Evolutionary conservation across 2,797 vertebrate species (phyloP), one percentile per base, ranked within the genome.

Genomic region (Scolopax bukidnonensis): DNA sequence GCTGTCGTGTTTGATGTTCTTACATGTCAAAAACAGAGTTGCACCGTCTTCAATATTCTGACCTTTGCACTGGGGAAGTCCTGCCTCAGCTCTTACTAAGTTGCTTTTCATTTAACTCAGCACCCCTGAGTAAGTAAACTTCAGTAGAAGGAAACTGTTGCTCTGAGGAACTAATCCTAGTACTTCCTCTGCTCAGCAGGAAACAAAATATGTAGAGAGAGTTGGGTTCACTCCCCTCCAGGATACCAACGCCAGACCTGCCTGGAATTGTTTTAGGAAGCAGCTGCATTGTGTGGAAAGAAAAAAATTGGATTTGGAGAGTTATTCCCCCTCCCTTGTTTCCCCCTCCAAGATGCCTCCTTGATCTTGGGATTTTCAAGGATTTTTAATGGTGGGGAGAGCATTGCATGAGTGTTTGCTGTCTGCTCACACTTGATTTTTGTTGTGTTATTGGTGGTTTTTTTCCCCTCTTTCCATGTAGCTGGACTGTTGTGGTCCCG

Each of bases 401-500:
- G n/a, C 40, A 20, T 5, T 79, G 70, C 43, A 4, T 11, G 24
- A 83, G 41, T 41, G 18, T 69, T 64, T 87, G 33, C 47, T 89
- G 24, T 64, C 45, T 87, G 40, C 47, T 96, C 54, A 94, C 32
- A 5, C 24, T 93, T 40, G 0, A 5, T 32, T 40, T 64, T 40
- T 59, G 10, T 48, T 48, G 47, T 48, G 47, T 24, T 48, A 23
- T 47, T 50, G 30, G 16, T 36, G 36, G 33, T 2, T 30, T 30
- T 32, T 13, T 6, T 57, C 15, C 3, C 1, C 16, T 48, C 10
- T 79, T 24, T 47, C 47, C 19, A 1, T 50, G n/a, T 56, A 97
- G 96, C 94, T 97, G 95, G 84, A 97, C 82, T 97, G 96, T 90
- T 97, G 96, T 51, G 96, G 96, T 88, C 89, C 95, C 0, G 89